Conservation (phyloP, 2,113 vertebrate species). For the Tragelaphus scriptus region DNA sequence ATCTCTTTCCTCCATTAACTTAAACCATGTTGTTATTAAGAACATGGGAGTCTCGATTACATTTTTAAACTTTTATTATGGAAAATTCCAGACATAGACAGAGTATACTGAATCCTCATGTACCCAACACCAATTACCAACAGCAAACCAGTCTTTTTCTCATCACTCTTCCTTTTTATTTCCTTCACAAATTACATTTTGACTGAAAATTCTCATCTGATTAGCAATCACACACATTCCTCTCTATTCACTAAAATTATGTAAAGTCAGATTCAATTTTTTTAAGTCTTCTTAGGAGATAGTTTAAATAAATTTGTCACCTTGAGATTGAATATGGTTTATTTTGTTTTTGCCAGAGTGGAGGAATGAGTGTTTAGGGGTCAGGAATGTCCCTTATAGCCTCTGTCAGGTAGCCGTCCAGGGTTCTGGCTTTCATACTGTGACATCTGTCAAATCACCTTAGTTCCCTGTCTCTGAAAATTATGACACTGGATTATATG, state of each 20-base stretch:
- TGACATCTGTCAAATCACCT: neutral
- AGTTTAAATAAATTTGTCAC: neutral
- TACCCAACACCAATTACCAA: neutral
- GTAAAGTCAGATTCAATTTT: neutral
- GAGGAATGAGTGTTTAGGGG: neutral
- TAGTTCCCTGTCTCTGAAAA: neutral
- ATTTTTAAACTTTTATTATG: neutral
- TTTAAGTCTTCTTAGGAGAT: neutral
- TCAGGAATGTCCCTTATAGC: neutral
- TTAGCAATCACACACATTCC: neutral
- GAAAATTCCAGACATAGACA: conserved; percentile 10
- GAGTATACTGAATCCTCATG: neutral
- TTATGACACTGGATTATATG: neutral
- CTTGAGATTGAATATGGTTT: neutral
- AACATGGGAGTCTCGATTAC: neutral
- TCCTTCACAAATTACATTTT: neutral
- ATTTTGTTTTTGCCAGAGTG: neutral
- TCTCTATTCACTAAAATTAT: neutral
- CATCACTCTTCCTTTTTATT: neutral
- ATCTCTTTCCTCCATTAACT: neutral
- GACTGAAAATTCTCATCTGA: neutral
- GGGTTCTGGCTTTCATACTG: neutral
- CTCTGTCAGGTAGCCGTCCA: neutral
- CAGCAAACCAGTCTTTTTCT: neutral
- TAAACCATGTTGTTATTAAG: neutral